Evolutionary conservation across 2,888 invertebrate genomes (phyloP).

Genomic region (Lepidonotus clava): DNA sequence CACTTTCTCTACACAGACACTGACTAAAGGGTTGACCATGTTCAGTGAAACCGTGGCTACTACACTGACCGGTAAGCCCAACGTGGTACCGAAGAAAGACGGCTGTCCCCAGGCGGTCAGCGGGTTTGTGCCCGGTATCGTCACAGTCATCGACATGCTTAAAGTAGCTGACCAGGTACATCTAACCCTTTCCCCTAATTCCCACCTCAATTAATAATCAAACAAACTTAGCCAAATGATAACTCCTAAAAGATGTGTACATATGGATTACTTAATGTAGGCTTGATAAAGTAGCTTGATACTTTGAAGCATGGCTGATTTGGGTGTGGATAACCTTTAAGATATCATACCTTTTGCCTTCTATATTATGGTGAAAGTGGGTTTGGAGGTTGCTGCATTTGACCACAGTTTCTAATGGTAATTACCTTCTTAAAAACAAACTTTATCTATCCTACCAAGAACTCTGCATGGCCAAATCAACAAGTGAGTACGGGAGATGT

Average conservation of each 20-base stretch:
- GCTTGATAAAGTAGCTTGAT: too few relatives aligned
- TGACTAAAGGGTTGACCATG: conserved; percentile 91
- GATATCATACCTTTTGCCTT: too few relatives aligned
- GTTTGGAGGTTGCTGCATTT: not conserved
- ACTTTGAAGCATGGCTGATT: too few relatives aligned
- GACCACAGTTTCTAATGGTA: not conserved
- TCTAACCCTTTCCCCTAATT: not conserved
- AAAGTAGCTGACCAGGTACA: conserved; percentile 69
- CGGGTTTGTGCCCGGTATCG: conserved; percentile 86
- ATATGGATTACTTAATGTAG: too few relatives aligned
- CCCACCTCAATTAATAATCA: too few relatives aligned
- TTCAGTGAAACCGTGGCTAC: conserved; percentile 95
- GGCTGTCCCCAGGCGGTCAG: conserved; percentile 67
- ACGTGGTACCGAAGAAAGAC: conserved; percentile 72
- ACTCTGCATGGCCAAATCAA: conserved; percentile 48
- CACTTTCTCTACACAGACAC: conserved; percentile 82
- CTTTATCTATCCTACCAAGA: conserved; percentile 20
- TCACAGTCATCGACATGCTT: conserved; percentile 89
- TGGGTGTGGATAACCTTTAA: too few relatives aligned
- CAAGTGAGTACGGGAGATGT: conserved; percentile 39
- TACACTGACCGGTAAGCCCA: conserved; percentile 87
- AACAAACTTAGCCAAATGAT: too few relatives aligned
- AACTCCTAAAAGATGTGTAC: too few relatives aligned
- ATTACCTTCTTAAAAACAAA: too few relatives aligned
- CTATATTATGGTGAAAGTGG: too few relatives aligned